Evolutionary conservation across 2,113 vertebrate genomes (phyloP).

Genomic region (Rhineura floridana): DNA sequence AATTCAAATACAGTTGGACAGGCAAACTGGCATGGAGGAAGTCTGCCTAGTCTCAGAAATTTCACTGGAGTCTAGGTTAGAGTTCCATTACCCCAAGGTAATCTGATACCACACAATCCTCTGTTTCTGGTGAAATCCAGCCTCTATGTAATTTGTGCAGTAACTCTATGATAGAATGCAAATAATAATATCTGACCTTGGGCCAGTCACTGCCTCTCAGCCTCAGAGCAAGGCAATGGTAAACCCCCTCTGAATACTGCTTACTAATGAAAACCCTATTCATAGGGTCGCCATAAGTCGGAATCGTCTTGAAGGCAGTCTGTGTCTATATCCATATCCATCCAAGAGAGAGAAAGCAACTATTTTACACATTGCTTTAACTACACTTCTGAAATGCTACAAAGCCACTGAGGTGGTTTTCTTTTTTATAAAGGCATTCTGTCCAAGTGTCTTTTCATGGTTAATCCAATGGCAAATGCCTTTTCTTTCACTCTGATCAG

Average conservation of each 20-base stretch:
- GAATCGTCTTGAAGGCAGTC: too few species aligned
- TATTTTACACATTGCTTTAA: background rate
- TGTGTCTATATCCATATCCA: too few species aligned
- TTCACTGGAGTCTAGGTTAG: constrained; percentile 2
- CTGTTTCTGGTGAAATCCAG: constrained; percentile 36
- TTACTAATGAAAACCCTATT: too few species aligned
- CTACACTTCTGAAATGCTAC: background rate
- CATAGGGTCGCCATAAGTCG: too few species aligned
- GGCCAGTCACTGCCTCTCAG: too few species aligned
- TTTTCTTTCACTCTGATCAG: background rate
- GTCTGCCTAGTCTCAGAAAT: constrained; percentile 1
- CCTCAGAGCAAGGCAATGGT: too few species aligned
- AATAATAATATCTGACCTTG: background rate
- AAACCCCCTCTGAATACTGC: too few species aligned
- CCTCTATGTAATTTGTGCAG: constrained; percentile 28
- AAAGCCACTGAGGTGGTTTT: background rate
- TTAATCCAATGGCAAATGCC: constrained; percentile 39
- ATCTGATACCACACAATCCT: constrained; percentile 2
- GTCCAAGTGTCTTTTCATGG: background rate
- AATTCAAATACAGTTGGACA: constrained; percentile 22
- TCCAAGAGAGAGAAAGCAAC: background rate
- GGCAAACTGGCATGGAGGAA: constrained; percentile 24
- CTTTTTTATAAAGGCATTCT: constrained; percentile 21
- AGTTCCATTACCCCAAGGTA: constrained; percentile 24
- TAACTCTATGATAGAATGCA: constrained; percentile 21